Evolutionary conservation across 2,113 vertebrate genomes (phyloP).

Genomic region (Sitta europaea): DNA sequence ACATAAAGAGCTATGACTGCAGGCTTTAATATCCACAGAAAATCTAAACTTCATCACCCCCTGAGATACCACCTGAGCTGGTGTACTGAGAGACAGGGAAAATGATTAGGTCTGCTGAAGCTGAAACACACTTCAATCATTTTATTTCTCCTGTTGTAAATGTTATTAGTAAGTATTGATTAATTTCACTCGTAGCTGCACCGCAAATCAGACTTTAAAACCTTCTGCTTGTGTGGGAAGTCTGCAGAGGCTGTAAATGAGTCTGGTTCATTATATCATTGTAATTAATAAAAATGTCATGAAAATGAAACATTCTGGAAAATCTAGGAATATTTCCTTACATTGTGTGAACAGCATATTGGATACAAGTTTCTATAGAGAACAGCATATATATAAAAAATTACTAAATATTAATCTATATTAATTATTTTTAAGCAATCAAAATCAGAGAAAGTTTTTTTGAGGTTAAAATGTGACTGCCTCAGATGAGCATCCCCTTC

Average conservation of each 20-base stretch:
- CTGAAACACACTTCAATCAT: constrained; percentile 2
- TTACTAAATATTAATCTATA: not conserved
- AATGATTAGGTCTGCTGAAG: constrained; percentile 22
- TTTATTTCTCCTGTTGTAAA: constrained; percentile 15
- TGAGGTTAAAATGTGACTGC: not conserved
- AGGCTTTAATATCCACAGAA: not conserved
- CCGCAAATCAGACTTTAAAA: constrained; percentile 2
- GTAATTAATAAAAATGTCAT: constrained; percentile 20
- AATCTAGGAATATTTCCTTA: not conserved
- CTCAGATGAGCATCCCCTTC: not conserved
- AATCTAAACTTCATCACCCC: not conserved
- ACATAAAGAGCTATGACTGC: not conserved
- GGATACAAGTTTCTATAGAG: not conserved
- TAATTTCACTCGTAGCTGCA: not conserved
- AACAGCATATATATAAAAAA: not conserved
- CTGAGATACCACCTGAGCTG: not conserved
- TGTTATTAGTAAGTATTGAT: constrained; percentile 49
- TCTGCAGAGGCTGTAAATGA: not conserved
- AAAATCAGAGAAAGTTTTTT: not conserved
- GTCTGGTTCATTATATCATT: not conserved
- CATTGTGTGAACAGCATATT: not conserved
- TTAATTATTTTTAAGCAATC: not conserved
- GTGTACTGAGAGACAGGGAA: not conserved
- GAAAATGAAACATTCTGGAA: constrained; percentile 9
- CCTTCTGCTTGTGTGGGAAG: not conserved